Percentiles rank a stretch among this genome's conserved stretches.
Conservation (phyloP, 2,888 invertebrate genomes). For the Helleia helle region DNA sequence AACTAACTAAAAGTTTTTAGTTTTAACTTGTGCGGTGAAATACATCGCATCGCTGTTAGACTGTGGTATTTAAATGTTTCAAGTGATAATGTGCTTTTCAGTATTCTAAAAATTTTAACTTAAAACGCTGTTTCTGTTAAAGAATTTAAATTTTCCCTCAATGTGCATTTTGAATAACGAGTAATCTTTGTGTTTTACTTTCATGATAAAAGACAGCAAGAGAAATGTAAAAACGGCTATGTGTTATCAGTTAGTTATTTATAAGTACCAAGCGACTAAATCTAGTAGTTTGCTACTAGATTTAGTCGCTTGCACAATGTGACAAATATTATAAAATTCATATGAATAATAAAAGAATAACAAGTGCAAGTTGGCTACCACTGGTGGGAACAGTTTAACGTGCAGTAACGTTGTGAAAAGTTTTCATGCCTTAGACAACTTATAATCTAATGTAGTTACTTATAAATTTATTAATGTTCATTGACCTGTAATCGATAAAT, state of each 20-base stretch:
- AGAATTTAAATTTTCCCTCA: slow-evolving; percentile 5
- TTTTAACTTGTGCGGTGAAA: slow-evolving; percentile 37
- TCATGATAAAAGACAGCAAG: no score
- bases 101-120: slow-evolving; percentile 9
- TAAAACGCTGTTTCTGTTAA: not conserved
- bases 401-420: not conserved
- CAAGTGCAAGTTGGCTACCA: no score
- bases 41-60: slow-evolving; percentile 29
- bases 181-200: no score
- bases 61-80: slow-evolving; percentile 27
- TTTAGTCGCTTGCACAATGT: no score
- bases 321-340: no score
- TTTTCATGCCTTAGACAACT: not conserved
- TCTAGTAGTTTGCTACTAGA: no score
- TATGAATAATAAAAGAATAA: no score
- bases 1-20: slow-evolving; percentile 51
- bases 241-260: no score
- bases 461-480: not conserved
- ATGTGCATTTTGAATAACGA: slow-evolving; percentile 4
- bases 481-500: no score
- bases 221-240: no score
- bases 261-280: no score
- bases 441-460: not conserved
- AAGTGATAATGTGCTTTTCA: slow-evolving; percentile 15
- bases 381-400: no score